Evolutionary conservation across 2,888 invertebrate genomes (phyloP).

Genomic region (Macrophya alboannulata): DNA sequence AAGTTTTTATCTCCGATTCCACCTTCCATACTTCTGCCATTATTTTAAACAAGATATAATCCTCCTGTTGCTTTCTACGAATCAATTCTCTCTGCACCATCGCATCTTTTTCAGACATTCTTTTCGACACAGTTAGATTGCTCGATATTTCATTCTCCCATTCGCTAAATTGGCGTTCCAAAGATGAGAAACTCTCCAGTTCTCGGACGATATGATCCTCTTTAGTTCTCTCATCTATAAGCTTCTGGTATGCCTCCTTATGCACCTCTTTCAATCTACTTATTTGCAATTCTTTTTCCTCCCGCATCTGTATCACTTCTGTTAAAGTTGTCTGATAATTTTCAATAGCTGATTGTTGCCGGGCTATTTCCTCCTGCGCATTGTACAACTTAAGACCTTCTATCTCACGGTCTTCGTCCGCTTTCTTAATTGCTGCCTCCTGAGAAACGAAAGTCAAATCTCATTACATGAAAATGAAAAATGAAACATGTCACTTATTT

Average conservation of each 20-base stretch:
- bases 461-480: neutral
- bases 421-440: conserved; percentile 80
- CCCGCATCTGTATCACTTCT: conserved; percentile 81
- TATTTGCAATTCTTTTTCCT: conserved; percentile 81
- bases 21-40: conserved; percentile 87
- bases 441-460: conserved; percentile 65
- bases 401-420: conserved; percentile 82
- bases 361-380: conserved; percentile 83
- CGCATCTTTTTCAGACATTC: conserved; percentile 84
- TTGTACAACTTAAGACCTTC: conserved; percentile 84
- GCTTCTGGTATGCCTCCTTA: conserved; percentile 80
- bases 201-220: conserved; percentile 77
- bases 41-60: conserved; percentile 86
- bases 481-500: neutral
- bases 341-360: conserved; percentile 82
- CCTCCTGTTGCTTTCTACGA: conserved; percentile 80
- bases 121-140: conserved; percentile 84
- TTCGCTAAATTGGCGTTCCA: conserved; percentile 83
- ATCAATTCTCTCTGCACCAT: conserved; percentile 74
- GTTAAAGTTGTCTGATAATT: conserved; percentile 82
- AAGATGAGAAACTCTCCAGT: conserved; percentile 82
- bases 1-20: conserved; percentile 85
- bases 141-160: conserved; percentile 86
- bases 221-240: conserved; percentile 77
- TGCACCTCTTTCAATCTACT: conserved; percentile 80